Evolutionary conservation across 2,797 vertebrate species (phyloP).

Genomic region (Apogon hyalosoma): DNA sequence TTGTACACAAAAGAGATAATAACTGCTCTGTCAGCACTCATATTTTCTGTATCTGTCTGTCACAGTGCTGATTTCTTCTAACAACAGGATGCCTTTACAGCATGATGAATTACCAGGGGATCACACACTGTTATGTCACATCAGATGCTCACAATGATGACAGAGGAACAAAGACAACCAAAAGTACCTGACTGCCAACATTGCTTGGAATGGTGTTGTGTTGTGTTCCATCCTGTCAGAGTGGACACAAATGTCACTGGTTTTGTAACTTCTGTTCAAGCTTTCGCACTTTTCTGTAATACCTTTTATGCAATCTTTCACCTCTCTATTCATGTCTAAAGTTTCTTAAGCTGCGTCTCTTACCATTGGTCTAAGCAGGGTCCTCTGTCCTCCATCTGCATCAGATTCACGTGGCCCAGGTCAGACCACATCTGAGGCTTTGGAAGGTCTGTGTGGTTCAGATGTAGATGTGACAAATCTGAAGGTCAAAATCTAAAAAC

Average conservation of each 20-base stretch:
- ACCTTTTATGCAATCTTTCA: not conserved
- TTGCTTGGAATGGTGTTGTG: not conserved
- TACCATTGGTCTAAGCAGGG: conserved; percentile 2
- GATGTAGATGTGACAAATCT: not conserved
- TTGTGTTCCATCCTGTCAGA: conserved; percentile 4
- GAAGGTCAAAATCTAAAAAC: too few relatives aligned
- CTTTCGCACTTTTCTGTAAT: not conserved
- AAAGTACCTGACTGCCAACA: not conserved
- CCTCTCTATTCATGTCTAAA: not conserved
- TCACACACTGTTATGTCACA: conserved; percentile 26
- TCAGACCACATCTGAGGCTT: not conserved
- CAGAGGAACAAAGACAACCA: too few relatives aligned
- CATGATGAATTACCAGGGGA: conserved; percentile 3
- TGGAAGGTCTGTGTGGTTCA: not conserved
- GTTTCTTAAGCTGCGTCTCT: not conserved
- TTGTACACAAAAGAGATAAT: too few relatives aligned
- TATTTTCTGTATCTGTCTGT: too few relatives aligned
- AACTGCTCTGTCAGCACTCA: too few relatives aligned
- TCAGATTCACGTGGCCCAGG: not conserved
- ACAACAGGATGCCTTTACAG: too few relatives aligned
- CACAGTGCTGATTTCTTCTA: too few relatives aligned
- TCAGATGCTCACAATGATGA: not conserved
- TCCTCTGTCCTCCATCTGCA: not conserved
- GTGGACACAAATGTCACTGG: accelerated
- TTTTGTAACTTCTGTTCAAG: not conserved